Conservation (phyloP, 2,888 invertebrate genomes). For the Hymenopus coronatus region DNA sequence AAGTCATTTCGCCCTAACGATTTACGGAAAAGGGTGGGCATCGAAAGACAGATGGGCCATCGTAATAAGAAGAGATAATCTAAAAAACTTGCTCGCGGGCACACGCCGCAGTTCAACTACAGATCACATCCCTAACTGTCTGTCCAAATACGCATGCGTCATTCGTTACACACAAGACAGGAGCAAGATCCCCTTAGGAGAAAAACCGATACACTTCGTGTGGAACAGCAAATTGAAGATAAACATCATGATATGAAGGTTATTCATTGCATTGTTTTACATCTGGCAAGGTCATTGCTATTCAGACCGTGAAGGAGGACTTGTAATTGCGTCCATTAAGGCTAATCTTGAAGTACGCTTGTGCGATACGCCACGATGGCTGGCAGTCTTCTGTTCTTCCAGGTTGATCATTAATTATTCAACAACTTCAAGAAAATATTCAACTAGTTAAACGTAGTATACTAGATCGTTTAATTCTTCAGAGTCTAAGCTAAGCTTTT, state of each 20-base stretch:
- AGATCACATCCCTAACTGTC: background rate
- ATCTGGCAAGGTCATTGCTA: background rate
- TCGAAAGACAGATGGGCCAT: slow-evolving; percentile 14
- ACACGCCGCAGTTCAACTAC: background rate
- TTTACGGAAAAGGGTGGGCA: background rate
- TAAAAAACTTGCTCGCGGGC: slow-evolving; percentile 3
- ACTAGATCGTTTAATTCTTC: too few species aligned
- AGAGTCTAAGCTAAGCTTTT: too few species aligned
- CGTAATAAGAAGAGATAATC: slow-evolving; percentile 1
- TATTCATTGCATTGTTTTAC: background rate
- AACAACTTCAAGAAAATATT: too few species aligned
- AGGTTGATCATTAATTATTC: too few species aligned
- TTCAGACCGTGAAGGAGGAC: background rate
- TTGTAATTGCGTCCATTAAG: background rate
- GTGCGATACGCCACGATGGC: background rate
- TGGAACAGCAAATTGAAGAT: slow-evolving; percentile 9
- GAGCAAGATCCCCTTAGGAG: background rate
- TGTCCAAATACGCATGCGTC: background rate
- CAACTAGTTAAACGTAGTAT: too few species aligned
- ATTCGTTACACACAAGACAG: background rate
- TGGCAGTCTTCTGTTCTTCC: too few species aligned
- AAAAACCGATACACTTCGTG: background rate
- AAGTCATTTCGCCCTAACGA: background rate
- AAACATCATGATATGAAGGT: background rate
- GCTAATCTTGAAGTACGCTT: background rate